Percentiles rank a stretch among this genome's conserved stretches.
phyloP scores from a whole-genome alignment of 2,888 invertebrate species.

The Orthosia gothica region DNA sequence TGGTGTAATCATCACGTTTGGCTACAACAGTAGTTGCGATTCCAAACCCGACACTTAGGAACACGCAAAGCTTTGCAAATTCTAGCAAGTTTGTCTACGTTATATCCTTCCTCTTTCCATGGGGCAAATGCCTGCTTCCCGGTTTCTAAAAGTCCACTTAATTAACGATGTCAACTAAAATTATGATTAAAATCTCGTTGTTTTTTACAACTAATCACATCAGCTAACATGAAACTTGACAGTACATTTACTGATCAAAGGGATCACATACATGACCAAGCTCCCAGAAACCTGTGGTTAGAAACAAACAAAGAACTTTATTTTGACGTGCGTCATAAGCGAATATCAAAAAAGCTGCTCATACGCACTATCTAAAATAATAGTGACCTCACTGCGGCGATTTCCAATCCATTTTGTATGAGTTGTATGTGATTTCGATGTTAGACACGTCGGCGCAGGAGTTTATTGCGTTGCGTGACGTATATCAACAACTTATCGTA shows the following conservation, averaged over 20 bases:
- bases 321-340: slow-evolving; percentile 18
- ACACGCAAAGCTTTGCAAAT: slow-evolving; percentile 46
- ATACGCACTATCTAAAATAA: slow-evolving; percentile 48
- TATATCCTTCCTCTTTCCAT: slow-evolving; percentile 6
- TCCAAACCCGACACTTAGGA: slow-evolving; percentile 34
- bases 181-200: background rate
- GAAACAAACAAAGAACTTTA: slow-evolving; percentile 47
- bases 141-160: background rate
- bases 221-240: slow-evolving; percentile 31
- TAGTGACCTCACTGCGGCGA: slow-evolving; percentile 65
- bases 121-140: background rate
- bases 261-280: slow-evolving; percentile 31
- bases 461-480: slow-evolving; percentile 68
- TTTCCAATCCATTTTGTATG: slow-evolving; percentile 61
- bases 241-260: slow-evolving; percentile 33
- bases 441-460: slow-evolving; percentile 67
- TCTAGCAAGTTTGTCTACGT: background rate
- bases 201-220: slow-evolving; percentile 24
- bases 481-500: slow-evolving; percentile 69
- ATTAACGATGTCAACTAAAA: slow-evolving; percentile 7
- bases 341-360: slow-evolving; percentile 38
- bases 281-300: slow-evolving; percentile 18
- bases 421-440: slow-evolving; percentile 66
- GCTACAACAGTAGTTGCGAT: slow-evolving; percentile 40
- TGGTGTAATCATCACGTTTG: slow-evolving; percentile 53